These are phyloP conservation scores for Manduca sexta DNA, from an alignment of 1,140 invertebrate genomes.

Conservation along the genomic window DNA sequence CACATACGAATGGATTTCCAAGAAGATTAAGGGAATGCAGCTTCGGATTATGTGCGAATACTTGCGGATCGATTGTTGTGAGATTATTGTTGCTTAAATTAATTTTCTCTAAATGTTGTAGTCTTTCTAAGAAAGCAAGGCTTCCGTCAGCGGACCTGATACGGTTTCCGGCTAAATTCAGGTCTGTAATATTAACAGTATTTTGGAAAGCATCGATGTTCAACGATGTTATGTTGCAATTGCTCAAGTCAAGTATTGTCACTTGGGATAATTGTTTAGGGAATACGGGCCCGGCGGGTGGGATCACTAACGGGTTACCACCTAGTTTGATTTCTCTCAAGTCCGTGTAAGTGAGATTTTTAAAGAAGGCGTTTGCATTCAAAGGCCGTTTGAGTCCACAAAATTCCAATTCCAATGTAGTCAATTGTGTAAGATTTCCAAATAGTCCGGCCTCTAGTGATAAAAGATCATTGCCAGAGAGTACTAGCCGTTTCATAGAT, in stretches of 20 bases:
- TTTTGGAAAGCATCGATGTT: constrained; percentile 77
- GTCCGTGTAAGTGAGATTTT: constrained; percentile 77
- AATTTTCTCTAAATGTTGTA: constrained; percentile 76
- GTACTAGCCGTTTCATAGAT: constrained; percentile 76
- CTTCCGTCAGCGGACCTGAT: constrained; percentile 67
- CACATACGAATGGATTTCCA: constrained; percentile 81
- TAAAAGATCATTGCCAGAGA: constrained; percentile 80
- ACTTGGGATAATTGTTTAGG: constrained; percentile 78
- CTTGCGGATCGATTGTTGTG: constrained; percentile 73
- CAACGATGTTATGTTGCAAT: constrained; percentile 77
- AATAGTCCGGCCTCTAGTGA: constrained; percentile 81
- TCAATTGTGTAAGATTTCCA: constrained; percentile 78
- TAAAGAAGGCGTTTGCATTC: constrained; percentile 80
- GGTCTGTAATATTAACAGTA: constrained; percentile 76
- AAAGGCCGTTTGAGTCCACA: constrained; percentile 78
- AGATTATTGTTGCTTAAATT: constrained; percentile 80
- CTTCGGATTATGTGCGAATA: constrained; percentile 74
- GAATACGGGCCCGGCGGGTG: constrained; percentile 74
- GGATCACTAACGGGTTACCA: constrained; percentile 79
- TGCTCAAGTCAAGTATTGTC: constrained; percentile 78
- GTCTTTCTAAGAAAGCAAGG: constrained; percentile 74
- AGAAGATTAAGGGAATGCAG: constrained; percentile 77
- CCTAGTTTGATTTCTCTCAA: constrained; percentile 80
- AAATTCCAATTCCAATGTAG: constrained; percentile 79
- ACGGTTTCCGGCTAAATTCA: constrained; percentile 78